Evolutionary conservation across 2,113 vertebrate genomes (phyloP), one percentile per base, ranked within the genome.

Genomic region (Siphamia tubifer): DNA sequence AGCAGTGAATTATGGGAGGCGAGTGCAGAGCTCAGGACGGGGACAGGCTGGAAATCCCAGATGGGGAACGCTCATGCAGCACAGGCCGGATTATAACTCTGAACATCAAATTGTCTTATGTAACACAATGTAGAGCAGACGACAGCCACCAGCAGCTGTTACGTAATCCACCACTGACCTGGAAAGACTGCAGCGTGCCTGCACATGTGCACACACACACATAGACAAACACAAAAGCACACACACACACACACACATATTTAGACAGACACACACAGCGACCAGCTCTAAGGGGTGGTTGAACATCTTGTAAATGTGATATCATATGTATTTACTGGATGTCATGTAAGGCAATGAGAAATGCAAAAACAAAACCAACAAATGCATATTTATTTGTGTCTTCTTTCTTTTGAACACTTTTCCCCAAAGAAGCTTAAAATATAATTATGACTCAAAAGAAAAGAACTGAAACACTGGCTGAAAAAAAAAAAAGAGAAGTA

Each of bases 21-120:
- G 23, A 38, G 19, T 17, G 43, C 45, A 17, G 20, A 30, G 70
- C 39, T 66, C 32, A 57, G 53, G 31, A 53, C 2, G 31, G 65
- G 78, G 32, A 43, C 34, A 45, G 35, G 21, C 55, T 63, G 71
- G 79, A 86, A 79, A 83, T 81, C 81, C 83, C 79, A 87, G 79
- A 85, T 85, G 77, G 75, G 45, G 65, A 62, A 63, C 45, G 28
- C 25, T 80, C 65, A 66, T 47, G 52, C 71, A 40, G 71, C 73
- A 72, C 68, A 74, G 61, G 70, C 70, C 32, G 74, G 90, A 91
- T 92, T 91, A 91, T 66, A 76, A 77, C 75, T 80, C 72, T 44
- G 70, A 88, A 89, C 84, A 88, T 88, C 87, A 90, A 87, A 91
- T 85, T 81, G 82, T 86, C 70, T 92, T 91, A 90, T 74, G 70